phyloP scores from a whole-genome alignment of 2,113 vertebrate species.

The Myotis lucifugus region DNA sequence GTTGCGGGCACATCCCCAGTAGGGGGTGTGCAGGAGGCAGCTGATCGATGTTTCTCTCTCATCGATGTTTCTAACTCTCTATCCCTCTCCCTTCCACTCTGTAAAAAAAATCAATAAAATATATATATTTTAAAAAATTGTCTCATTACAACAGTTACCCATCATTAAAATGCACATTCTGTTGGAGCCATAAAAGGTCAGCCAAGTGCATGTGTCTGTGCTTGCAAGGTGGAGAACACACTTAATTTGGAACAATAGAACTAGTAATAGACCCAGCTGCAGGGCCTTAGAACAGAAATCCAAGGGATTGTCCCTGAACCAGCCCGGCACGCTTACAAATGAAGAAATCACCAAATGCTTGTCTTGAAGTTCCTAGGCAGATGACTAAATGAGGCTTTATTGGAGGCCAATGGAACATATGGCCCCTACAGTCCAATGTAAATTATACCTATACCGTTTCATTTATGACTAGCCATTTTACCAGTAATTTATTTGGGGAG shows the following conservation, averaged over 20 bases:
- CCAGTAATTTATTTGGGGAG: constrained; percentile 55
- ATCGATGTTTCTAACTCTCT: too few relatives aligned
- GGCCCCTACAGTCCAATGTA: not conserved
- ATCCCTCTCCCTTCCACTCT: too few relatives aligned
- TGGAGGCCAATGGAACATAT: not conserved
- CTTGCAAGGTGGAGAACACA: not conserved
- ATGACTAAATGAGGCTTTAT: not conserved
- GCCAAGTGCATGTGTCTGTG: not conserved
- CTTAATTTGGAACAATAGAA: constrained; percentile 10
- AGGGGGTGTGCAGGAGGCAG: too few relatives aligned
- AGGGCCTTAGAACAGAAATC: not conserved
- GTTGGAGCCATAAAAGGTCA: not conserved
- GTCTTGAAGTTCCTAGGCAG: not conserved
- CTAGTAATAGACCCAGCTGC: not conserved
- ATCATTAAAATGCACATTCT: not conserved
- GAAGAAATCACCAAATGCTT: not conserved
- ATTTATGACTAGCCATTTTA: constrained; percentile 37
- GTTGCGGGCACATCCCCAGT: too few relatives aligned
- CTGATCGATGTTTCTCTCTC: too few relatives aligned
- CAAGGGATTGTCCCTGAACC: not conserved
- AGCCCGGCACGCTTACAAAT: not conserved
- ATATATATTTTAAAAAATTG: not conserved
- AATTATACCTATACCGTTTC: not conserved
- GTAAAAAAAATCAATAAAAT: too few relatives aligned
- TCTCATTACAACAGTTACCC: not conserved